Evolutionary conservation across 2,888 invertebrate species (phyloP).

Genomic region (Mimas tiliae): DNA sequence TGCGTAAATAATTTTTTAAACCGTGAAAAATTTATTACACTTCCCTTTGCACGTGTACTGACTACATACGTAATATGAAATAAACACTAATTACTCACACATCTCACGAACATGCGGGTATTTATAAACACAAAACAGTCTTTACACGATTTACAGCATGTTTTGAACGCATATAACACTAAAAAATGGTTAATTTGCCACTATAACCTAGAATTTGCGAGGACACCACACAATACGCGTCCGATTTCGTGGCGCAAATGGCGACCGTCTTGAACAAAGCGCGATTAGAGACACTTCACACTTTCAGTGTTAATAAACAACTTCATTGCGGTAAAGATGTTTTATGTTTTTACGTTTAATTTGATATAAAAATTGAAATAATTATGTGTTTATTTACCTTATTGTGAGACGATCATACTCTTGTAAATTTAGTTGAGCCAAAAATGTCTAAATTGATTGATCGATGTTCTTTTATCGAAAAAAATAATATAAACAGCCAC

Average conservation of each 20-base stretch:
- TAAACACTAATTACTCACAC: conserved; percentile 59
- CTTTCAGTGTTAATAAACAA: conserved; percentile 54
- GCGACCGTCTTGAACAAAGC: conserved; percentile 75
- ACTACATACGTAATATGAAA: conserved; percentile 20
- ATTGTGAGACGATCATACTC: conserved; percentile 76
- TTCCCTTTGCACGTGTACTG: conserved; percentile 27
- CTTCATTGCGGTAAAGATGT: conserved; percentile 66
- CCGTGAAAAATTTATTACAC: conserved; percentile 3
- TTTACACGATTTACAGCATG: conserved; percentile 36
- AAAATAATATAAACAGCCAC: background rate
- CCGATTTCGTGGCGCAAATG: conserved; percentile 83
- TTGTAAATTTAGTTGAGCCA: conserved; percentile 81
- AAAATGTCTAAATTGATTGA: conserved; percentile 66
- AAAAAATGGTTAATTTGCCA: conserved; percentile 42
- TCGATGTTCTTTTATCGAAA: conserved; percentile 36
- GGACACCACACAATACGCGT: conserved; percentile 64
- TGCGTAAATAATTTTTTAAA: conserved; percentile 8
- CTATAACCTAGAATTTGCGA: conserved; percentile 76
- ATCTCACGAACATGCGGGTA: conserved; percentile 57
- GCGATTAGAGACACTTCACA: conserved; percentile 47
- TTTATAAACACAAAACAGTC: conserved; percentile 44
- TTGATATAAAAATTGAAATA: conserved; percentile 42
- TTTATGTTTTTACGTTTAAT: conserved; percentile 46
- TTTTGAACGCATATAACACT: conserved; percentile 40
- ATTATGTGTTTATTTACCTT: conserved; percentile 63